These are phyloP conservation scores for Napeogenes sylphis DNA, from an alignment of 2,888 invertebrate species.

Conservation along the genomic window DNA sequence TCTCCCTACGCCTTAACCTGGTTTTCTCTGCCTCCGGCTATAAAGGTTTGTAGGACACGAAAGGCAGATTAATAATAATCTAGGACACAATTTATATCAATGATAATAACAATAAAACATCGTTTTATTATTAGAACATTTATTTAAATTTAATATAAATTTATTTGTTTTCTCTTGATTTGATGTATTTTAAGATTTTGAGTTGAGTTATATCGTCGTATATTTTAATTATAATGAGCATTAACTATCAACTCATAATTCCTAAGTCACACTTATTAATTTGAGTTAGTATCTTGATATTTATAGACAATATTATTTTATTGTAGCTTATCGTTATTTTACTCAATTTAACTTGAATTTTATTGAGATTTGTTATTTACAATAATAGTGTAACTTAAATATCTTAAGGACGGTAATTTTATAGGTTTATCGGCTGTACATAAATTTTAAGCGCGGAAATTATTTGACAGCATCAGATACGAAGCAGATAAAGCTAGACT, in stretches of 20 bases:
- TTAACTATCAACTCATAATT: too few species aligned
- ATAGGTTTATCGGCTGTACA: slow-evolving; percentile 10
- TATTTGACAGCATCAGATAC: slow-evolving; percentile 14
- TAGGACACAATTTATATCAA: slow-evolving; percentile 6
- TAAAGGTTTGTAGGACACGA: slow-evolving; percentile 16
- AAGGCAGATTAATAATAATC: slow-evolving; percentile 7
- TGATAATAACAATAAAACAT: too few species aligned
- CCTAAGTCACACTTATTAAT: too few species aligned
- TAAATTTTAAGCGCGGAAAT: slow-evolving; percentile 23
- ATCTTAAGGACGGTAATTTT: slow-evolving; percentile 4
- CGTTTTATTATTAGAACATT: too few species aligned
- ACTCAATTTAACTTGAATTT: neutral
- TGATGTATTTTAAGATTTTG: too few species aligned
- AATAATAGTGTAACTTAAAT: neutral
- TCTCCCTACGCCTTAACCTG: slow-evolving; percentile 8
- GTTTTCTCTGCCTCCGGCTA: slow-evolving; percentile 14
- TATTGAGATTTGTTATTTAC: neutral
- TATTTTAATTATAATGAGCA: too few species aligned
- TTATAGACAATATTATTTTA: too few species aligned
- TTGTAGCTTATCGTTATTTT: too few species aligned
- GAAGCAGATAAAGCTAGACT: slow-evolving; percentile 33
- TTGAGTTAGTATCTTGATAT: too few species aligned
- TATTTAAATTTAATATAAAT: too few species aligned
- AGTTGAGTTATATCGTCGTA: too few species aligned
- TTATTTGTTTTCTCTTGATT: too few species aligned